These are phyloP conservation scores for Armadillidium nasatum DNA, from an alignment of 1,140 invertebrate species.

Conservation along the genomic window DNA sequence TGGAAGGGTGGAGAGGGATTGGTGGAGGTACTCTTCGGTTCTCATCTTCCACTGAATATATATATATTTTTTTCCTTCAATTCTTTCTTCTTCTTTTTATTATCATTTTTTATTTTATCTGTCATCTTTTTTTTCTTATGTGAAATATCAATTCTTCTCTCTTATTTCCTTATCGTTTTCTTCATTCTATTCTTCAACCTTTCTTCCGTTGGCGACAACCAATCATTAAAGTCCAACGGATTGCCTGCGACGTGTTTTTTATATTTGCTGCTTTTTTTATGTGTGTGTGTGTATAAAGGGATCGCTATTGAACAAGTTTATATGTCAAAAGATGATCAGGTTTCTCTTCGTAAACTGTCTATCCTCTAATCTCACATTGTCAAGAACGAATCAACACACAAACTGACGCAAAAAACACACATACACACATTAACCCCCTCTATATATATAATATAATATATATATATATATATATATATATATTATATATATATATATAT, in stretches of 20 bases:
- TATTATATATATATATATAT: not conserved
- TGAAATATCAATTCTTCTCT: too few relatives aligned
- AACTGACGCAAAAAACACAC: not conserved
- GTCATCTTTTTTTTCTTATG: not conserved
- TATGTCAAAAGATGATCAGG: constrained; percentile 3
- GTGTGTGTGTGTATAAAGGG: not conserved
- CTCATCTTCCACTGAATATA: too few relatives aligned
- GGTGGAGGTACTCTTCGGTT: not conserved
- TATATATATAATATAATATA: too few relatives aligned
- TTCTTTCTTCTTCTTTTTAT: too few relatives aligned
- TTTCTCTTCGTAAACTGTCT: not conserved
- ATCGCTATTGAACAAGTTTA: not conserved
- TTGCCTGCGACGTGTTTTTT: not conserved
- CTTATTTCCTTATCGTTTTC: too few relatives aligned
- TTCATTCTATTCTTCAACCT: not conserved
- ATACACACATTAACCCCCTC: too few relatives aligned
- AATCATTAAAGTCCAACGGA: not conserved
- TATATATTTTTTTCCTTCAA: too few relatives aligned
- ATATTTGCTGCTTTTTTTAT: too few relatives aligned
- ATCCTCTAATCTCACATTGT: not conserved
- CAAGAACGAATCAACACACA: too few relatives aligned
- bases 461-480: too few relatives aligned
- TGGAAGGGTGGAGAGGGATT: too few relatives aligned
- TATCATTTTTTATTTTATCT: not conserved
- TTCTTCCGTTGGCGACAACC: not conserved